Evolutionary conservation across 2,888 invertebrate species (phyloP).

Genomic region (Nemapogon koenigi): DNA sequence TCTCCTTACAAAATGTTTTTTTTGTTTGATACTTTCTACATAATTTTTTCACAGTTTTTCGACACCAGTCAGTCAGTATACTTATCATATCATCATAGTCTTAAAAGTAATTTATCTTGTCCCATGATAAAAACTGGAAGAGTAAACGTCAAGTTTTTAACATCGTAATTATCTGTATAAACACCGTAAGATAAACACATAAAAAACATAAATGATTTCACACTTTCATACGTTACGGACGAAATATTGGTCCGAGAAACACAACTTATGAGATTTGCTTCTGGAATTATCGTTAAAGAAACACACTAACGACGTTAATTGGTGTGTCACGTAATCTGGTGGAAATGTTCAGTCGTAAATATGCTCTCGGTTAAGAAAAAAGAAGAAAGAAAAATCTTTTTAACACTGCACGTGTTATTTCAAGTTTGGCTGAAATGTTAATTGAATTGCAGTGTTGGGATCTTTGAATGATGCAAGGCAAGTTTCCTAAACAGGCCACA

Average conservation of each 20-base stretch:
- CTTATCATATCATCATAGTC: too few relatives aligned
- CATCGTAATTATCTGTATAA: slow-evolving; percentile 4
- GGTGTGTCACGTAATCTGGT: background rate
- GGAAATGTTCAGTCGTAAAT: slow-evolving; percentile 3
- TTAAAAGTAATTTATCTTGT: too few relatives aligned
- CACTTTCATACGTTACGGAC: slow-evolving; percentile 6
- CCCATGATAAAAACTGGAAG: too few relatives aligned
- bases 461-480: background rate
- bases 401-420: slow-evolving; percentile 8
- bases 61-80: too few relatives aligned
- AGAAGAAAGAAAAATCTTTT: slow-evolving; percentile 1
- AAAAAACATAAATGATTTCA: slow-evolving; percentile 9
- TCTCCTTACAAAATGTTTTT: too few relatives aligned
- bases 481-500: slow-evolving; percentile 6
- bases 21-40: too few relatives aligned
- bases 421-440: slow-evolving; percentile 1
- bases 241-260: slow-evolving; percentile 4
- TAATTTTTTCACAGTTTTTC: too few relatives aligned
- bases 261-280: background rate
- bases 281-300: too few relatives aligned
- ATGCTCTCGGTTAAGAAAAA: slow-evolving; percentile 1
- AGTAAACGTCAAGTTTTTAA: slow-evolving; percentile 4
- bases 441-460: slow-evolving; percentile 4
- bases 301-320: too few relatives aligned
- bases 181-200: slow-evolving; percentile 5